Evolutionary conservation across 2,888 invertebrate species (phyloP).

Genomic region (Leucozona laternaria): DNA sequence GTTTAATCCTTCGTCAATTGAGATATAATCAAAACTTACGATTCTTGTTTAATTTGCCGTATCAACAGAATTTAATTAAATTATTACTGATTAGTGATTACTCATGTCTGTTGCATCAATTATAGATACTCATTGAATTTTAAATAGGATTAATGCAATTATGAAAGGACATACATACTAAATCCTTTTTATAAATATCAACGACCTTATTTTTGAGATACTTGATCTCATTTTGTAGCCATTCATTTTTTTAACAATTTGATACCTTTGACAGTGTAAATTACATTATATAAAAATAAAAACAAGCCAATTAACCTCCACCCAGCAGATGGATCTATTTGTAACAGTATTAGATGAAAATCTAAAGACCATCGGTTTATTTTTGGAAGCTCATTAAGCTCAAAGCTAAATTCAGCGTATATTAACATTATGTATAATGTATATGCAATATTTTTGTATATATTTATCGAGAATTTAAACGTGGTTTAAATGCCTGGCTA

Average conservation of each 20-base stretch:
- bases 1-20: neutral
- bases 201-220: neutral
- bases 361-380: slow-evolving; percentile 11
- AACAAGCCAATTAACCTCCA: neutral
- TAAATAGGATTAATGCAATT: neutral
- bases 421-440: neutral
- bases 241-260: neutral
- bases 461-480: neutral
- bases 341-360: neutral
- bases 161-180: neutral
- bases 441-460: neutral
- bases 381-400: neutral
- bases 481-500: neutral
- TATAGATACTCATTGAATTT: neutral
- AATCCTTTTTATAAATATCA: neutral
- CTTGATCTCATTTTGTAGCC: neutral
- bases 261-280: too few relatives aligned
- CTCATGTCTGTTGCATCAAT: neutral
- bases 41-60: neutral
- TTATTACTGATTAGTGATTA: neutral
- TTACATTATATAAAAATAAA: neutral
- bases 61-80: slow-evolving; percentile 6
- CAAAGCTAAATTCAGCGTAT: neutral
- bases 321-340: neutral
- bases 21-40: slow-evolving; percentile 15